These are phyloP conservation scores for Thinocorus orbignyianus DNA, from an alignment of 2,113 vertebrate genomes.

Conservation along the genomic window DNA sequence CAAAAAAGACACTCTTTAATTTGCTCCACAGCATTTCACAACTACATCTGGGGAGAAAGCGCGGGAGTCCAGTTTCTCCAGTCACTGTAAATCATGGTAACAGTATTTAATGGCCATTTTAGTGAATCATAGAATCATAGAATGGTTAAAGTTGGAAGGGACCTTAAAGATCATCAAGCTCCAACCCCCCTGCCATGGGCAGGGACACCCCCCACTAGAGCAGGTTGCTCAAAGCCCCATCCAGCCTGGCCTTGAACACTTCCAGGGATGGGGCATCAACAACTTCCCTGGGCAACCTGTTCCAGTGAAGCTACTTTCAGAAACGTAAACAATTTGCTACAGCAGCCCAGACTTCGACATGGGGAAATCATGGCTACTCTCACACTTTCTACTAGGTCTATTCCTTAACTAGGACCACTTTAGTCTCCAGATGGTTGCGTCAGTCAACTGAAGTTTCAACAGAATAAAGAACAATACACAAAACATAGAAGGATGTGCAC, in stretches of 20 bases:
- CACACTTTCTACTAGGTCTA: background rate
- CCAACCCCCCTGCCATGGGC: too few species aligned
- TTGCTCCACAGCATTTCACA: background rate
- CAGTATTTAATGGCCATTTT: background rate
- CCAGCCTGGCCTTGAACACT: too few species aligned
- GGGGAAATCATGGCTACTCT: background rate
- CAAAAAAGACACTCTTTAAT: background rate
- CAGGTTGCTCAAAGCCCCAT: too few species aligned
- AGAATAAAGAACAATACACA: background rate
- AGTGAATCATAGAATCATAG: too few species aligned
- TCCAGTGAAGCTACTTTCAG: background rate
- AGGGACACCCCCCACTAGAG: too few species aligned
- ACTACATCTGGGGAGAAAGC: background rate
- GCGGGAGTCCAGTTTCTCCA: background rate
- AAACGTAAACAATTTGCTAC: background rate
- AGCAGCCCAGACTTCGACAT: background rate
- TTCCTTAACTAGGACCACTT: background rate
- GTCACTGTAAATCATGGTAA: background rate
- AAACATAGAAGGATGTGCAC: background rate
- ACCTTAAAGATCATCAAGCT: too few species aligned
- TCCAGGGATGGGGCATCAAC: too few species aligned
- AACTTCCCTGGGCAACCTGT: too few species aligned
- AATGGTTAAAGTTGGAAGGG: too few species aligned
- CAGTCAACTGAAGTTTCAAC: background rate
- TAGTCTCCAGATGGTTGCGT: fast-evolving